phyloP scores from a whole-genome alignment of 1,140 invertebrate genomes.

The Zaprionus gabonicus region DNA sequence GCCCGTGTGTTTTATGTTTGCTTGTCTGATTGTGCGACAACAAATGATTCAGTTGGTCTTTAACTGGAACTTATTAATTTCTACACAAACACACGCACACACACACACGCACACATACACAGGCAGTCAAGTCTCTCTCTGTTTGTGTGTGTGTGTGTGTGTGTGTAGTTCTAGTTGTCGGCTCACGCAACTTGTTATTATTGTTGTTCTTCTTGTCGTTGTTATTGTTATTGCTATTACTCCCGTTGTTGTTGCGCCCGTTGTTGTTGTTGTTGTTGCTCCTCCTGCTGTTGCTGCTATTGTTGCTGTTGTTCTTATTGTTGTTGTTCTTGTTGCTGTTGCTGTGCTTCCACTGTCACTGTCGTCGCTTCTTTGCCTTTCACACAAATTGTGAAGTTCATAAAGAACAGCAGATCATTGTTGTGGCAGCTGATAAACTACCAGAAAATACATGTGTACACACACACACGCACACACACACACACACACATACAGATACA shows the following conservation, averaged over 20 bases:
- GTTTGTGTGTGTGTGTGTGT: conserved; percentile 15
- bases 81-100: conserved; percentile 38
- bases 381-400: conserved; percentile 47
- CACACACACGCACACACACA: conserved; percentile 6
- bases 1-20: conserved; percentile 45
- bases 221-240: conserved; percentile 1
- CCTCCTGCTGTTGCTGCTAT: neutral
- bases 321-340: conserved; percentile 36
- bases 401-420: conserved; percentile 61
- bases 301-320: conserved; percentile 14
- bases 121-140: neutral
- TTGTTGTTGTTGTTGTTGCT: conserved; percentile 9
- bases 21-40: conserved; percentile 60
- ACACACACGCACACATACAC: neutral
- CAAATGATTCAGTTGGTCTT: conserved; percentile 67
- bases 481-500: neutral
- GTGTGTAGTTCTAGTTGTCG: conserved; percentile 29
- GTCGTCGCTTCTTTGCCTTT: conserved; percentile 32
- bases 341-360: conserved; percentile 39
- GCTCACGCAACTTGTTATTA: conserved; percentile 50
- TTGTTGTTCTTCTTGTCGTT: conserved; percentile 23
- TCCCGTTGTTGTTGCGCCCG: conserved; percentile 4
- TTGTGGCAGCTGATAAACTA: conserved; percentile 60
- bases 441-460: conserved; percentile 4
- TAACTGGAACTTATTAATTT: conserved; percentile 67